Base-by-base conservation (phyloP, 2,888 invertebrate genomes). In the Troglohyphantes excavatus region DNA sequence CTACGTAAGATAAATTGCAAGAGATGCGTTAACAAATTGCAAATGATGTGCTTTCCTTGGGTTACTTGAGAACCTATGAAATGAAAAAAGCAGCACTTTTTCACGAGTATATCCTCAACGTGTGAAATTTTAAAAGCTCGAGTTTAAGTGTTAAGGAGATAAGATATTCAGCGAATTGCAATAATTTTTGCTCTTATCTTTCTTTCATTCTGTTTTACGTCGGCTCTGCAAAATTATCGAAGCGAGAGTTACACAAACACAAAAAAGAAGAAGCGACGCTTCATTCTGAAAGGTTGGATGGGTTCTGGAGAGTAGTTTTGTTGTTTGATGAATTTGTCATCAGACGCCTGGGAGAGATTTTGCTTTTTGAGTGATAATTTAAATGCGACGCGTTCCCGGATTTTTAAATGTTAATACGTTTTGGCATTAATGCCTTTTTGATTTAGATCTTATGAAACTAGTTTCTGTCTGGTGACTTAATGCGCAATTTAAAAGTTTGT, bases 201-300 rank as follows among this genome's bases (percentile, higher is more conserved):
- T 65, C 63, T 76, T 63, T 76, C 76, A 33, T 76, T 76, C 33
- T 63, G 65, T 78, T 78, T 78, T 78, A 39, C 33, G 78, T 63
- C 23, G 23, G 33, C 63, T 39, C 26, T 63, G 63, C 78, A 78
- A 26, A 78, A 65, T 78, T 78, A 78, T 26, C 26, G 39, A 78
- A 63, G 61, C 63, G 63, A 19, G 43, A 23, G 39, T 29, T 43
- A 61, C 13, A 23, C 39, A n/a, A n/a, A n/a, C n/a, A n/a, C n/a
- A 11, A 63, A 33, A 68, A 68, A 9, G 39, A 53, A n/a, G 53
- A 53, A 53, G 0, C 53, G 5, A 5, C 53, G n/a, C n/a, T 53
- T 53, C 53, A 53, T 53, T 53, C 17, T 53, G 53, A 53, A 53
- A 53, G 53, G 53, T 53, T 53, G 13, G 53, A n/a, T 1, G 53